Percentiles rank a stretch among this genome's conserved stretches.
Conservation (phyloP, 2,113 vertebrate species). For the Prunella himalayana region DNA sequence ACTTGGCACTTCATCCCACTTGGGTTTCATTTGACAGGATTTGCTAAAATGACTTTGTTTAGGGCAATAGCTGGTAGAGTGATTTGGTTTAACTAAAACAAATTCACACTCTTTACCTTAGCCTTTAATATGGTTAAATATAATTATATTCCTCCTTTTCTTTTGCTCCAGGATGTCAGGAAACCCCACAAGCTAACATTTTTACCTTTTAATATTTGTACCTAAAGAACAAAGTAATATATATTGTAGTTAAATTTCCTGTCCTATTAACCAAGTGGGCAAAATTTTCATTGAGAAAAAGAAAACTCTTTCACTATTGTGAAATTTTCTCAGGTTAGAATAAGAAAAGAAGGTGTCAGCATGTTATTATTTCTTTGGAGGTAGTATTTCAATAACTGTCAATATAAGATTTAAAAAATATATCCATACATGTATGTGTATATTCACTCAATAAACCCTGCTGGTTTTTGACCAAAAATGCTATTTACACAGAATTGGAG, state of each 20-base stretch:
- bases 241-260: not conserved
- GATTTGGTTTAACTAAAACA: slow-evolving; percentile 32
- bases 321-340: not conserved
- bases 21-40: slow-evolving; percentile 54
- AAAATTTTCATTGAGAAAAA: not conserved
- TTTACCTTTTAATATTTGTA: not conserved
- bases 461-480: not conserved
- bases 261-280: not conserved
- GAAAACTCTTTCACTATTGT: not conserved
- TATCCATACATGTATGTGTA: not conserved
- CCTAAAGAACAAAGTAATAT: not conserved
- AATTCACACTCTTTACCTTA: not conserved
- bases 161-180: not conserved
- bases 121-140: not conserved
- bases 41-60: slow-evolving; percentile 46
- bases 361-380: not conserved
- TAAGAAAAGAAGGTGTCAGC: not conserved
- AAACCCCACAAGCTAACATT: not conserved
- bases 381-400: not conserved
- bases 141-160: not conserved
- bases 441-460: not conserved
- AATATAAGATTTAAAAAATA: not conserved
- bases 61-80: not conserved
- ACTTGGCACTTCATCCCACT: slow-evolving; percentile 42
- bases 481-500: not conserved